These are phyloP conservation scores for Tenthredo mesomela DNA, from an alignment of 2,888 invertebrate species.

Conservation along the genomic window DNA sequence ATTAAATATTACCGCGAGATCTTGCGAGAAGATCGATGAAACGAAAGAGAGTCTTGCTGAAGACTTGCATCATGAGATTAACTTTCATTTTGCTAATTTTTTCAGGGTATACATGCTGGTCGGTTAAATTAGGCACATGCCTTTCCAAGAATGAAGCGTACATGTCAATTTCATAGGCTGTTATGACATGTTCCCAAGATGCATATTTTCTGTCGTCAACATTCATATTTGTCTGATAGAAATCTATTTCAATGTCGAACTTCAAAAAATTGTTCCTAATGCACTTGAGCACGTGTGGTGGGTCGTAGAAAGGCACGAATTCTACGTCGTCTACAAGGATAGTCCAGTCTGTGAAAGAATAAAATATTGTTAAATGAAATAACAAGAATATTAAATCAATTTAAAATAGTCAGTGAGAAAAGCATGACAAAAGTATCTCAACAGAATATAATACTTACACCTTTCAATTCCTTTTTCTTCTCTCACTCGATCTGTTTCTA, in stretches of 20 bases:
- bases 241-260: constrained; percentile 52
- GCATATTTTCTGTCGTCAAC: constrained; percentile 37
- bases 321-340: constrained; percentile 49
- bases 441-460: no score
- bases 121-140: no score
- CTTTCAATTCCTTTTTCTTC: not conserved
- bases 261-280: constrained; percentile 55
- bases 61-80: no score
- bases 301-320: constrained; percentile 56
- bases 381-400: not conserved
- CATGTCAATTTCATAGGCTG: constrained; percentile 45
- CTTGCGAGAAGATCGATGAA: no score
- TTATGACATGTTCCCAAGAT: constrained; percentile 32
- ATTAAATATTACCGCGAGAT: no score
- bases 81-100: no score
- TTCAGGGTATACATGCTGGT: no score
- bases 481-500: constrained; percentile 42
- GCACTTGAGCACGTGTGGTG: constrained; percentile 57
- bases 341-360: not conserved
- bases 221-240: not conserved
- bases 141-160: no score
- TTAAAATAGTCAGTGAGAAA: not conserved
- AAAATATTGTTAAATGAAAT: not conserved
- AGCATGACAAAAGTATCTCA: no score
- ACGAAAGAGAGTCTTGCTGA: no score